Base-by-base conservation (phyloP, 2,113 vertebrate species). In the Furnarius figulus region DNA sequence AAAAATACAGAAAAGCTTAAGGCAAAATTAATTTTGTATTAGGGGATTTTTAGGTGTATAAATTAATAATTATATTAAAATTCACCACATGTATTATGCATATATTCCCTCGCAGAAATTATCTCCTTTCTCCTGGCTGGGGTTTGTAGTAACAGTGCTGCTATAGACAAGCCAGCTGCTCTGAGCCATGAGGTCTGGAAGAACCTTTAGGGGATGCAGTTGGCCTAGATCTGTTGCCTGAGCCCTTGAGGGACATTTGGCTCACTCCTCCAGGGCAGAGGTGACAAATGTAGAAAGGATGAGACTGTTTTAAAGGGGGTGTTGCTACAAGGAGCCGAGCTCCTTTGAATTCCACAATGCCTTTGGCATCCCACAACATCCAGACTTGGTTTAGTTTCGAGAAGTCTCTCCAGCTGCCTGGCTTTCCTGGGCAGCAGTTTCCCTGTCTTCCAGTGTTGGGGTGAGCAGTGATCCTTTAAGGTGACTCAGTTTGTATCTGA, bases 11-110 rank as follows among this genome's bases (percentile, higher is more conserved):
- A 92, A 78, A 90, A 89, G 88, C 88, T 95, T 82, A 90, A 68
- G 62, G 95, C 52, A 72, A 90, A 96, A 94, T 92, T 84, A 86
- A 96, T 93, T 96, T 93, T 93, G 75, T 56, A 92, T 93, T 84
- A 81, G 40, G 49, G 37, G 76, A 81, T 87, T 94, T 96, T 95
- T 75, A 67, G 58, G 49, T 65, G 31, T 71, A 89, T 95, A 58
- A 94, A 97, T 96, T 89, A 95, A 83, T 90, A 76, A 96, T 85
- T 61, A 42, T 30, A 81, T 86, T 89, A 94, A 94, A 95, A 94
- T 81, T 82, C 58, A 10, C n/a, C 24, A 17, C 76, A 84, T 89
- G 46, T 23, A 89, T 97, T 94, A 94, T 85, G 62, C 73, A 95
- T 74, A 1, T 33, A 49, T 56, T 74, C 59, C 78, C 76, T 86